Evolutionary conservation across 2,888 invertebrate genomes (phyloP), one percentile per base, ranked within the genome.

Genomic region (Carterocephalus palaemon): DNA sequence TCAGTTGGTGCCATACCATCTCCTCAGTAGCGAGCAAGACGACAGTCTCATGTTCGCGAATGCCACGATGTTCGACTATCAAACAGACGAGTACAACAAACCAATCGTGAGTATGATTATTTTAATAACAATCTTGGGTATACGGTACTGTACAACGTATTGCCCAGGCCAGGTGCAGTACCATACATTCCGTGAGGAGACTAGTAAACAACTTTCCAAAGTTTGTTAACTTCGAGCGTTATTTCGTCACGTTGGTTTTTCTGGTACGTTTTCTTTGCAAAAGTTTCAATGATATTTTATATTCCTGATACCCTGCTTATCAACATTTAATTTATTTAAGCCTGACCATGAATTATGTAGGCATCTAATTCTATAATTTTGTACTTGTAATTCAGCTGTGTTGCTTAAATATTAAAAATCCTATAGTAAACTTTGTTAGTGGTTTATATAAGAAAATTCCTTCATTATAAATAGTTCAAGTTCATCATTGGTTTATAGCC

Each of bases 1-100:
- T 84, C 90, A 89, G 83, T 74, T 89, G 88, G 90, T 90, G 81
- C 90, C 90, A 49, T 89, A 82, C 67, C 72, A 84, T 67, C 70
- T 75, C 51, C 60, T 70, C 64, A 81, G 65, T 74, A 62, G 81
- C 79, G 88, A 87, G 66, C 84, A 81, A 66, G 88, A 87, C 78
- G 88, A 88, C 62, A 79, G 84, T 81, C 86, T 87, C 31, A 85
- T 87, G 86, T 86, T 86, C 76, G 43, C 43, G 12, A 43, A 43
- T 22, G 83, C 86, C 57, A 88, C 87, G 53, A 88, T 88, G 88
- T 88, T 88, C 68, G 88, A 88, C 49, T 85, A 83, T 67, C 87
- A 86, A 62, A 68, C 75, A 55, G 86, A 87, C 56, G 84, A 86
- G 50, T 80, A 80, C 62, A 75, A 67, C 57, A 85, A 84, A 56